These are phyloP conservation scores for Chromis chromis DNA, from an alignment of 2,797 vertebrate species.

Conservation along the genomic window DNA sequence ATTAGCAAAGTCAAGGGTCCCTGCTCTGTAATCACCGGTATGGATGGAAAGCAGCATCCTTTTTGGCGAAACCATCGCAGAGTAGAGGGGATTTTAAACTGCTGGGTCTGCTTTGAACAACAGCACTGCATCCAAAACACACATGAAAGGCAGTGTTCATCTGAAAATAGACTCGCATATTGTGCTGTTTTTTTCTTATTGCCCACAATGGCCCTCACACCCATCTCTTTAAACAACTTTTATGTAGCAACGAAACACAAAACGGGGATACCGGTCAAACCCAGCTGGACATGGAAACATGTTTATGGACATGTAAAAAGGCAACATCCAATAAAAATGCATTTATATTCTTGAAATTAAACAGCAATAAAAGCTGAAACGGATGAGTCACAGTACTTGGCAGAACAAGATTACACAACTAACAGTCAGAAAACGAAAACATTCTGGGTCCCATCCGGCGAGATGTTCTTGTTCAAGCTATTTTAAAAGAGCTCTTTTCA, in stretches of 20 bases:
- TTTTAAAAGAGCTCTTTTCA: constrained; percentile 18
- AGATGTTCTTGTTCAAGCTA: constrained; percentile 4
- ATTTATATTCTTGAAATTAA: constrained; percentile 39
- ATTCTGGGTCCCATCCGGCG: constrained; percentile 33
- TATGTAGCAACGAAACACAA: constrained; percentile 48
- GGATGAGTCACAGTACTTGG: constrained; percentile 50
- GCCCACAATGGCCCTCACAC: constrained; percentile 60
- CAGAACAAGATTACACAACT: constrained; percentile 30
- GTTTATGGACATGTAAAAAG: constrained; percentile 62
- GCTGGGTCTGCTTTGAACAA: constrained; percentile 55
- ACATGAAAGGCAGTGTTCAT: constrained; percentile 45
- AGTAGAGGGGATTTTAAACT: constrained; percentile 34
- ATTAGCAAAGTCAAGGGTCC: constrained; percentile 63
- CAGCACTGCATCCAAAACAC: constrained; percentile 31
- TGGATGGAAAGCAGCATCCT: constrained; percentile 53
- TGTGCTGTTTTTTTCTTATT: constrained; percentile 18
- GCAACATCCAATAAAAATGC: constrained; percentile 51
- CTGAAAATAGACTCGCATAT: constrained; percentile 60
- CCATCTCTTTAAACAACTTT: constrained; percentile 57
- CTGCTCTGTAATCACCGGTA: constrained; percentile 61
- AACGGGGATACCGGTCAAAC: constrained; percentile 20
- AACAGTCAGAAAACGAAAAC: constrained; percentile 33
- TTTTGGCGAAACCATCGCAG: constrained; percentile 25
- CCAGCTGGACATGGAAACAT: constrained; percentile 33
- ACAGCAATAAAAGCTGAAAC: constrained; percentile 44